phyloP scores from a whole-genome alignment of 2,888 invertebrate species.

The Coelinius sp. region DNA sequence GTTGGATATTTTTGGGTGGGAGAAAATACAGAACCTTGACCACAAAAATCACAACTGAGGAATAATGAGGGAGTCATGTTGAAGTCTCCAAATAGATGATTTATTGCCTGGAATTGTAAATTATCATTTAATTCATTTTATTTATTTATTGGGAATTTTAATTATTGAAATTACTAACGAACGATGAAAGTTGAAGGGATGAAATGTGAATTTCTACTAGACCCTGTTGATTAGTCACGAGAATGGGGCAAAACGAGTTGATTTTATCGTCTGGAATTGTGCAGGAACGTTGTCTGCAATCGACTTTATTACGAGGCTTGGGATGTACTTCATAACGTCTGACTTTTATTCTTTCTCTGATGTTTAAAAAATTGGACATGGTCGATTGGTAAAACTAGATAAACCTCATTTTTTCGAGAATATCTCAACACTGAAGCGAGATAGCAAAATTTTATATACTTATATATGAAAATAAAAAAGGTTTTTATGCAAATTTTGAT shows the following conservation, averaged over 20 bases:
- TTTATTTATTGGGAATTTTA: neutral
- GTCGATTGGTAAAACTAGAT: too few species aligned
- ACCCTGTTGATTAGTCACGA: constrained; percentile 55
- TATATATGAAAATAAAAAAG: too few species aligned
- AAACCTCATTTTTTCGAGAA: too few species aligned
- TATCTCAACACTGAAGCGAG: too few species aligned
- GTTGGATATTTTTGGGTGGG: constrained; percentile 53
- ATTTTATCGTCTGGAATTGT: neutral
- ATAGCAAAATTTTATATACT: too few species aligned
- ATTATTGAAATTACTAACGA: constrained; percentile 49
- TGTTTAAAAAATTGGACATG: neutral
- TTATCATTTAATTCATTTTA: constrained; percentile 2
- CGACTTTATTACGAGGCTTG: neutral
- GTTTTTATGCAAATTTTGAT: too few species aligned
- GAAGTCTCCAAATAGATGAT: constrained; percentile 38
- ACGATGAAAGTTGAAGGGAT: constrained; percentile 54
- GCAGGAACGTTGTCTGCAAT: neutral
- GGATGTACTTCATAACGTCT: constrained; percentile 1
- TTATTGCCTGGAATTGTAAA: neutral
- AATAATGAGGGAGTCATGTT: constrained; percentile 50
- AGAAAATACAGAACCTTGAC: constrained; percentile 54
- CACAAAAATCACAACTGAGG: constrained; percentile 58
- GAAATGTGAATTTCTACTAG: constrained; percentile 59
- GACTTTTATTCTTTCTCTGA: neutral
- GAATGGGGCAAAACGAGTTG: constrained; percentile 46